Evolutionary conservation across 2,888 invertebrate species (phyloP).

Genomic region (Lysandra bellargus): DNA sequence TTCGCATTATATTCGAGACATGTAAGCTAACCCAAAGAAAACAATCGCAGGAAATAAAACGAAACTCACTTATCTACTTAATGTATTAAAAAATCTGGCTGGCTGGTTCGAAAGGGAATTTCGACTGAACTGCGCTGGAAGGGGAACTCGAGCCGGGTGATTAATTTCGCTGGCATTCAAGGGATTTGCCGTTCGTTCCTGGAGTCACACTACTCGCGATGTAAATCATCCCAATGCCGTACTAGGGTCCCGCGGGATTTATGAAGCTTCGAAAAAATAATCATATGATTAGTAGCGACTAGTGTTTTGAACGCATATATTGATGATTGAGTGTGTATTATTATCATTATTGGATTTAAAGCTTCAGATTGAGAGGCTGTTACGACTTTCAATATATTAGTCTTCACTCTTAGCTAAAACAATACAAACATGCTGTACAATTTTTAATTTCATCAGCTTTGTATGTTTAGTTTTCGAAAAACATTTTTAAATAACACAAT

Average conservation of each 20-base stretch:
- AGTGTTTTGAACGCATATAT: conserved; percentile 4
- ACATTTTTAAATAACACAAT: no score
- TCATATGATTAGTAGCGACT: conserved; percentile 10
- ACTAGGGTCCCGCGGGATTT: conserved; percentile 39
- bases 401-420: background rate
- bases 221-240: conserved; percentile 61
- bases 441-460: no score
- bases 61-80: conserved; percentile 40
- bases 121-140: conserved; percentile 50
- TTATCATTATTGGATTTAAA: background rate
- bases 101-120: conserved; percentile 52
- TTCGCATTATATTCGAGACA: conserved; percentile 11
- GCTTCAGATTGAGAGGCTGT: background rate
- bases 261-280: conserved; percentile 26
- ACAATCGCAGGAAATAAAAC: conserved; percentile 33
- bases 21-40: conserved; percentile 19
- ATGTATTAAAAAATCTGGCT: conserved; percentile 45
- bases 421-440: no score
- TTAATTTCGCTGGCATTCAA: conserved; percentile 66
- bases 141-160: conserved; percentile 57
- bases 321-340: background rate
- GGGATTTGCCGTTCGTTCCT: conserved; percentile 58
- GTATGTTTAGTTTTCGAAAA: no score
- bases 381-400: background rate
- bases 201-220: conserved; percentile 61